Evolutionary conservation across 37 sponge, comb jelly and placozoan genomes (phyloP).

Genomic region (Geodia barretti): DNA sequence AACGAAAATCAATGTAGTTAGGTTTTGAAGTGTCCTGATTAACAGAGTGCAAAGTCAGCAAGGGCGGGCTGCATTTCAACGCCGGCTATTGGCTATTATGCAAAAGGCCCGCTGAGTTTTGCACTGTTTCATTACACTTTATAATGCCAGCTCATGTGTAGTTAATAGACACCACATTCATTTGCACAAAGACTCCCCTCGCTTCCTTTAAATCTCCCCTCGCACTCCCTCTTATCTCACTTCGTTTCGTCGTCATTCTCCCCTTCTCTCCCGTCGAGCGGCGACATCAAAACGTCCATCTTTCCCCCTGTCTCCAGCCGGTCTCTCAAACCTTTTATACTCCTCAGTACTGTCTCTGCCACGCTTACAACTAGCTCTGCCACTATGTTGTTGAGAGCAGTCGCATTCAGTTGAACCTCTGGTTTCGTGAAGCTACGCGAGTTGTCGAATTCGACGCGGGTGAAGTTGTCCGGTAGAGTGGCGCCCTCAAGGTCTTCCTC

Average conservation of each 20-base stretch:
- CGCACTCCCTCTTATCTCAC: background rate
- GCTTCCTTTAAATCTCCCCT: too few species aligned
- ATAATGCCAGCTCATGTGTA: too few species aligned
- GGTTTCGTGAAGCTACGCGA: background rate
- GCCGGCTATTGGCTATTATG: too few species aligned
- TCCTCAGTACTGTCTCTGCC: background rate
- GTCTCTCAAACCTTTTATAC: background rate
- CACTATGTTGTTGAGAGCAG: background rate
- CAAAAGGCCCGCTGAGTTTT: too few species aligned
- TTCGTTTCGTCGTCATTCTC: background rate
- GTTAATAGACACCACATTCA: too few species aligned
- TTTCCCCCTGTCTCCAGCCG: background rate
- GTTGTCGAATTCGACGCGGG: slow-evolving; percentile 15
- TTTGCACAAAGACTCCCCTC: too few species aligned
- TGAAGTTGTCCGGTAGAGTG: too few species aligned
- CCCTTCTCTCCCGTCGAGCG: background rate
- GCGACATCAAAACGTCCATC: background rate
- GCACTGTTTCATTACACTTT: too few species aligned
- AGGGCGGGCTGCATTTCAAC: too few species aligned
- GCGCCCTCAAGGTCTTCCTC: slow-evolving; percentile 17
- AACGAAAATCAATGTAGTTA: too few species aligned
- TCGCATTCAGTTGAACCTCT: background rate
- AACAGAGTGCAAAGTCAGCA: too few species aligned
- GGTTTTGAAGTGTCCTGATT: too few species aligned
- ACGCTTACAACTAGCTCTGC: background rate